phyloP scores from a whole-genome alignment of 1,140 invertebrate species.

The Meloidogyne hapla region DNA sequence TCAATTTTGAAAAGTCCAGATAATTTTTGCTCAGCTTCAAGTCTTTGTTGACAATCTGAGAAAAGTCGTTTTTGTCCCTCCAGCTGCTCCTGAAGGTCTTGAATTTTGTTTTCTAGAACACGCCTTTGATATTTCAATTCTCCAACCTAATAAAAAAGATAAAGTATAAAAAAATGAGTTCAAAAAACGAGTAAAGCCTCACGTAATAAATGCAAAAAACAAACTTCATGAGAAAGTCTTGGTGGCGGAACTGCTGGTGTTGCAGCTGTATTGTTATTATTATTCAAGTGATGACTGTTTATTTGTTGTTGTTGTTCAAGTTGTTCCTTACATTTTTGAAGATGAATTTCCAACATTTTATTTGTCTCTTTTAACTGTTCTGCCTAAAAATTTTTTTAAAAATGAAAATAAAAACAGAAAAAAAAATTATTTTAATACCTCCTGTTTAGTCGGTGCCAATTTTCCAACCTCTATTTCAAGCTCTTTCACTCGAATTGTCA shows the following conservation, averaged over 20 bases:
- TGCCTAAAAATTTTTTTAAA: slow-evolving; percentile 7
- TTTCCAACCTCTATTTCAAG: not conserved
- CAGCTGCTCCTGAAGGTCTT: slow-evolving; percentile 15
- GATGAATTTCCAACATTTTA: slow-evolving; percentile 12
- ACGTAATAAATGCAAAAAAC: no score
- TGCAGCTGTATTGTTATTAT: not conserved
- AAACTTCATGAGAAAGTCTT: slow-evolving; percentile 18
- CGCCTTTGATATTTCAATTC: slow-evolving; percentile 35
- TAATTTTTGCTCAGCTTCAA: slow-evolving; percentile 34
- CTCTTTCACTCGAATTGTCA: not conserved
- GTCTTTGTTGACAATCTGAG: not conserved
- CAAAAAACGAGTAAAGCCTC: not conserved
- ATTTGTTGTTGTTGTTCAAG: slow-evolving; percentile 11
- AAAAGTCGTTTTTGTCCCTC: not conserved
- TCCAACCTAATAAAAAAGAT: not conserved
- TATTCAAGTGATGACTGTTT: not conserved
- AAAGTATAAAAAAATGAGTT: no score
- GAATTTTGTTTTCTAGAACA: slow-evolving; percentile 23
- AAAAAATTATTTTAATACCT: not conserved
- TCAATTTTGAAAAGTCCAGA: slow-evolving; percentile 40
- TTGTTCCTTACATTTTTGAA: slow-evolving; percentile 28
- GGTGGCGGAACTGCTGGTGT: not conserved
- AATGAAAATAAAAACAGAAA: slow-evolving; percentile 1
- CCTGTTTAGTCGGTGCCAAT: not conserved
- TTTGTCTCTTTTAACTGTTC: slow-evolving; percentile 29